Base-by-base conservation (phyloP, 2,113 vertebrate genomes). In the Ochotona curzoniae region DNA sequence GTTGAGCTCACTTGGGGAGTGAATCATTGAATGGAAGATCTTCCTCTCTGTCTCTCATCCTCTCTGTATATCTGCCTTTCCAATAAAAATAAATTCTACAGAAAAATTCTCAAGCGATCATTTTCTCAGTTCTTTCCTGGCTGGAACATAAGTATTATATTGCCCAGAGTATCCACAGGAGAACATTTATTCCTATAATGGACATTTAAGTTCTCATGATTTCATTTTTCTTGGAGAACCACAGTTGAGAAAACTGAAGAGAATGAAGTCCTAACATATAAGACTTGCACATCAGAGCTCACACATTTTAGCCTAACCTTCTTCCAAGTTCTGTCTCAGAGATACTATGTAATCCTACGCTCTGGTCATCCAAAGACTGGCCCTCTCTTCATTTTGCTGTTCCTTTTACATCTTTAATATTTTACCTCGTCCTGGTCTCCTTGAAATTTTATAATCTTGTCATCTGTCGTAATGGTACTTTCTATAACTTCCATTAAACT, bases 381-480 rank as follows among this genome's bases (percentile, higher is more conserved):
- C 21, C 18, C 20, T 78, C 84, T 51, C 69, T 83, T 84, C 32
- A 51, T 69, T 47, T 20, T 4, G 5, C 7, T 54, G 7, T 54
- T 87, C 70, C 84, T 30, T 74, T 91, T 57, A 32, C 21, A 0
- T 38, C 49, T 91, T 44, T 67, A 75, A 30, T 23, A 2, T 54
- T 84, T 57, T 17, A 35, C 44, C 94, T 61, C 64, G 92, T 83
- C 80, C 23, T 89, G 67, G 3, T 51, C 15, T 92, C 26, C 75
- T 67, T 90, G 63, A 9, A 30, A n/a, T 66, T 85, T 2, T 64
- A 61, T 89, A 81, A 79, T 73, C 51, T 79, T 74, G 20, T 54
- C 54, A 75, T 89, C 51, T 35, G 32, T 61, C 57, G 38, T 85
- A 51, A 1, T 13, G 35, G 25, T 69, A 8, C 15, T 28, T 91